Evolutionary conservation across 2,113 vertebrate genomes (phyloP).

Genomic region (Aegotheles bennettii): DNA sequence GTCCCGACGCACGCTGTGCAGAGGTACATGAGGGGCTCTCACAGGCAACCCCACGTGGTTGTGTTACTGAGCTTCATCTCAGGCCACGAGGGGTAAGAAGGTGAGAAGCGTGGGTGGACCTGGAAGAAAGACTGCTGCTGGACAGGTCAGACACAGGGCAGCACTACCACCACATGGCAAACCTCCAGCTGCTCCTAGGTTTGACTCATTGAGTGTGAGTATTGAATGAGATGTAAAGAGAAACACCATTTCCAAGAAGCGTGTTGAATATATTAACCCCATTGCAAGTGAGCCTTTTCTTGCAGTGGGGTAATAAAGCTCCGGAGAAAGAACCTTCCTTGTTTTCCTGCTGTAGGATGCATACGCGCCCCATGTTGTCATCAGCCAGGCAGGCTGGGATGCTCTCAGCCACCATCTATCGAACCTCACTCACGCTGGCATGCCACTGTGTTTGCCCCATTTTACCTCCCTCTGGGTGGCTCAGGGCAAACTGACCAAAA

Average conservation of each 20-base stretch:
- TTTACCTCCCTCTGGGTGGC: background rate
- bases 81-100: fast-evolving
- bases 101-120: background rate
- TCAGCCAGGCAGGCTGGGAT: background rate
- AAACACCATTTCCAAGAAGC: background rate
- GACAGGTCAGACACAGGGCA: fast-evolving
- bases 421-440: fast-evolving
- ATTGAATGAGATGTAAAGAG: background rate
- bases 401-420: background rate
- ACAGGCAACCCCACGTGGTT: fast-evolving
- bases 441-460: background rate
- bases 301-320: background rate
- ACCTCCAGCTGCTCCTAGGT: background rate
- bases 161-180: background rate
- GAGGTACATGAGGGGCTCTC: background rate
- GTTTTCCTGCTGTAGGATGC: background rate
- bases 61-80: fast-evolving
- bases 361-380: fast-evolving
- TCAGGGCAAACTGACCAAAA: background rate
- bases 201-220: background rate
- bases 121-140: background rate
- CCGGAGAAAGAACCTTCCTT: background rate
- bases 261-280: background rate
- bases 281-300: background rate
- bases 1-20: fast-evolving